Conservation (phyloP, 2,888 invertebrate genomes). For the Phlogophora meticulosa region DNA sequence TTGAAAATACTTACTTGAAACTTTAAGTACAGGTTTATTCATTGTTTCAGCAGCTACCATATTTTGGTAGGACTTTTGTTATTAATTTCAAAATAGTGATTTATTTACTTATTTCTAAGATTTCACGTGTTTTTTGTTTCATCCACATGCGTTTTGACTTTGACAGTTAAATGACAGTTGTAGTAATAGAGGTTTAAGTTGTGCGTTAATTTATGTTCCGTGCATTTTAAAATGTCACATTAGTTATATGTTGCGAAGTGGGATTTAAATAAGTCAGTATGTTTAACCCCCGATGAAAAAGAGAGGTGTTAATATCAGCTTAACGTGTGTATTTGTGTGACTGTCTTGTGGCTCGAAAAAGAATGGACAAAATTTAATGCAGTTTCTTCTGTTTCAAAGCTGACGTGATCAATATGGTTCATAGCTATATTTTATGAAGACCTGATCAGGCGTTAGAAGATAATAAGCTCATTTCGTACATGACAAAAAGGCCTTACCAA, state of each 20-base stretch:
- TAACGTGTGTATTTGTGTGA: no score
- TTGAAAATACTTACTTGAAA: constrained; percentile 74
- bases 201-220: neutral
- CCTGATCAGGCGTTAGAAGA: no score
- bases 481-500: no score
- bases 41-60: constrained; percentile 80
- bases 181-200: neutral
- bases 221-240: neutral
- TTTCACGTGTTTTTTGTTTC: constrained; percentile 46
- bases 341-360: no score
- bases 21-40: constrained; percentile 80
- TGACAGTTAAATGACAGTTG: neutral
- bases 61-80: constrained; percentile 17
- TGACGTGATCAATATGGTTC: no score
- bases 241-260: neutral
- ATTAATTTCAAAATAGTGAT: neutral
- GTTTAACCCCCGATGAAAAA: no score
- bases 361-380: no score
- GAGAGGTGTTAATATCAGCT: no score
- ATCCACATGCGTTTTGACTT: constrained; percentile 38
- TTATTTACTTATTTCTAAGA: constrained; percentile 29
- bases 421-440: no score
- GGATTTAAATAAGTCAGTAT: neutral
- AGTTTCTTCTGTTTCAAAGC: no score
- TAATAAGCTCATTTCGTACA: no score